A percentile compares a stretch with the other conserved stretches of the same genome.
phyloP scores from a whole-genome alignment of 2,113 vertebrate species.

The Callionymus lyra region DNA sequence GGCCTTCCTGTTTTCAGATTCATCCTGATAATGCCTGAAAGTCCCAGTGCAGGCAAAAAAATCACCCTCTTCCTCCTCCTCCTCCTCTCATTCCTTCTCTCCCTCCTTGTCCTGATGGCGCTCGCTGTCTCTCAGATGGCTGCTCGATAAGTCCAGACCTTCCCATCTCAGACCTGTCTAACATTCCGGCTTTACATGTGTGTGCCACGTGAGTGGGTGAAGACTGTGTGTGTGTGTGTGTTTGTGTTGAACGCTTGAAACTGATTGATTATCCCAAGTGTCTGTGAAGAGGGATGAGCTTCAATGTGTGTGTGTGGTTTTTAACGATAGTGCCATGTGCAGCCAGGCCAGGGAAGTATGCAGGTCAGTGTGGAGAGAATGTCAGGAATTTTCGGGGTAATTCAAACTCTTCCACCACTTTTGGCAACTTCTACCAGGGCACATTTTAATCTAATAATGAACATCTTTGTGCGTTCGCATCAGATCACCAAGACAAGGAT shows the following conservation, averaged over 20 bases:
- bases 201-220: slow-evolving; percentile 16
- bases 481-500: too few relatives aligned
- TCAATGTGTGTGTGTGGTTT: slow-evolving; percentile 15
- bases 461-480: neutral
- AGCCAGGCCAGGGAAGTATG: slow-evolving; percentile 53
- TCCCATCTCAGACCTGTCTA: slow-evolving; percentile 14
- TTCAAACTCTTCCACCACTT: slow-evolving; percentile 39
- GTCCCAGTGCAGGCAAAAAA: slow-evolving; percentile 38
- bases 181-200: slow-evolving; percentile 29
- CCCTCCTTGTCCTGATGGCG: neutral
- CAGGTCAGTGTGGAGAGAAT: slow-evolving; percentile 58
- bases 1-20: slow-evolving; percentile 72
- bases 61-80: too few relatives aligned
- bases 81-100: slow-evolving; percentile 6
- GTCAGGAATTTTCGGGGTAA: slow-evolving; percentile 65
- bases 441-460: slow-evolving; percentile 15
- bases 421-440: slow-evolving; percentile 40
- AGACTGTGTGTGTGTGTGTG: neutral
- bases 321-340: slow-evolving; percentile 38
- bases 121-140: slow-evolving; percentile 18
- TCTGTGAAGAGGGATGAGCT: slow-evolving; percentile 15
- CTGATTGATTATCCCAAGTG: slow-evolving; percentile 38
- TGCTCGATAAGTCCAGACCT: slow-evolving; percentile 11
- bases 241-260: neutral
- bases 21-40: slow-evolving; percentile 57